These are phyloP conservation scores for Collichthys lucidus DNA, from an alignment of 2,113 vertebrate genomes.

Conservation along the genomic window DNA sequence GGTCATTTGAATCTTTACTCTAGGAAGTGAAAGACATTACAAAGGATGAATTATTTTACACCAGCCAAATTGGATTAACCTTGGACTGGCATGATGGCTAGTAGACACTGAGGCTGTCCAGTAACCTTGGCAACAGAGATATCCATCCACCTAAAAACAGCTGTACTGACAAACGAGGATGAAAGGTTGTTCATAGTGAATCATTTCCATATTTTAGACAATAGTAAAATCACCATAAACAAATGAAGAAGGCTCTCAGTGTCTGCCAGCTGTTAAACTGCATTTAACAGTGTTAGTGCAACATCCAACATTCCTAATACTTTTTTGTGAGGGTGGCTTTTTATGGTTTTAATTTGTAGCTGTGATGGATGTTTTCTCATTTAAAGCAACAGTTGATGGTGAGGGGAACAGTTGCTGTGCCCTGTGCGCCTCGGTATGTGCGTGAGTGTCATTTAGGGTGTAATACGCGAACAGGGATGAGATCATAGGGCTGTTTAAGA, in stretches of 20 bases:
- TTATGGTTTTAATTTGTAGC: no score
- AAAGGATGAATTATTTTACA: background rate
- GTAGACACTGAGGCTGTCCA: background rate
- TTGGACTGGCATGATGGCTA: background rate
- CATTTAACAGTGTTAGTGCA: background rate
- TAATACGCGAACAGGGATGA: conserved; percentile 46
- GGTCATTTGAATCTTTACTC: conserved; percentile 1
- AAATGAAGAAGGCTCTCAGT: background rate
- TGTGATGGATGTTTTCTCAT: background rate
- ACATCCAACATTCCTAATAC: background rate
- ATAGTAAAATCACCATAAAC: background rate
- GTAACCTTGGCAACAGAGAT: conserved; percentile 3
- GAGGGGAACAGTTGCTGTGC: background rate
- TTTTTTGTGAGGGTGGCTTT: no score
- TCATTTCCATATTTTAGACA: background rate
- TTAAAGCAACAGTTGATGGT: background rate
- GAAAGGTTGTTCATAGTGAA: background rate
- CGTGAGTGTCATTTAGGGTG: conserved; percentile 34
- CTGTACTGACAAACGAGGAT: background rate
- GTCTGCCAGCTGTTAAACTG: background rate
- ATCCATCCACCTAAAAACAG: conserved; percentile 1
- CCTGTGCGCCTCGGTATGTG: background rate
- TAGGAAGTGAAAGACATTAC: background rate
- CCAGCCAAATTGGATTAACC: background rate
- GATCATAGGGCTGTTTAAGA: conserved; percentile 53